These are phyloP conservation scores for Anguilla megastoma DNA, from an alignment of 2,797 vertebrate species.

Conservation along the genomic window DNA sequence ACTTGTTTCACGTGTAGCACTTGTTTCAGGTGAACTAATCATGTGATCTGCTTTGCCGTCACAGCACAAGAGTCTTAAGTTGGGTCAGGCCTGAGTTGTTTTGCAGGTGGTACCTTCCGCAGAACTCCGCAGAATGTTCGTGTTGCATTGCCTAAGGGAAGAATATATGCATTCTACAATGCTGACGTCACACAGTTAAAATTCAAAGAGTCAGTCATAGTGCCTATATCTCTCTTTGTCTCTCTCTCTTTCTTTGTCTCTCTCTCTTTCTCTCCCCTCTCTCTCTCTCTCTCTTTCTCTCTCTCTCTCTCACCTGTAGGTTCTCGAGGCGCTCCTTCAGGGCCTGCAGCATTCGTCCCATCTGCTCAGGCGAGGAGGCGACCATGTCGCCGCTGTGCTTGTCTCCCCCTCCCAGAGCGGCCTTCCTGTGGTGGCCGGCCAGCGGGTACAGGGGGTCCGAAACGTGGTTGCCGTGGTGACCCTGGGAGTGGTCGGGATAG, in stretches of 20 bases:
- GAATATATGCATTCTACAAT: background rate
- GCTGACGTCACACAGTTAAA: background rate
- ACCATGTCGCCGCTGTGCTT: conserved; percentile 55
- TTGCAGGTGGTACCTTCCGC: background rate
- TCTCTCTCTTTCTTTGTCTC: background rate
- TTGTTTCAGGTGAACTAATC: background rate
- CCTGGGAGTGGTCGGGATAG: conserved; percentile 32
- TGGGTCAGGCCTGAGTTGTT: background rate
- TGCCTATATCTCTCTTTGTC: background rate
- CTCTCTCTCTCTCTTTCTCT: background rate
- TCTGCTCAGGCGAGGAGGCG: conserved; percentile 70
- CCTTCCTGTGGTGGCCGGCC: conserved; percentile 60
- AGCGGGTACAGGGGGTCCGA: conserved; percentile 56
- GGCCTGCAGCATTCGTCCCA: conserved; percentile 67
- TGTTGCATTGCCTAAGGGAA: background rate
- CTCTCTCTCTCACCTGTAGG: conserved; percentile 63
- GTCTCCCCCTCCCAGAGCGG: conserved; percentile 61
- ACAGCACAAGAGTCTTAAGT: background rate
- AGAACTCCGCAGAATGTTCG: background rate
- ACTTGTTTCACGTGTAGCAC: background rate
- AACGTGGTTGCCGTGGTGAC: conserved; percentile 60
- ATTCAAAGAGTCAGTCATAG: background rate
- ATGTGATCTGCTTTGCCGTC: conserved; percentile 3
- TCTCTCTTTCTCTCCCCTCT: background rate
- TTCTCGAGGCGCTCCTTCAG: conserved; percentile 67